phyloP scores from a whole-genome alignment of 2,888 invertebrate species.

The Calliopum simillimum region DNA sequence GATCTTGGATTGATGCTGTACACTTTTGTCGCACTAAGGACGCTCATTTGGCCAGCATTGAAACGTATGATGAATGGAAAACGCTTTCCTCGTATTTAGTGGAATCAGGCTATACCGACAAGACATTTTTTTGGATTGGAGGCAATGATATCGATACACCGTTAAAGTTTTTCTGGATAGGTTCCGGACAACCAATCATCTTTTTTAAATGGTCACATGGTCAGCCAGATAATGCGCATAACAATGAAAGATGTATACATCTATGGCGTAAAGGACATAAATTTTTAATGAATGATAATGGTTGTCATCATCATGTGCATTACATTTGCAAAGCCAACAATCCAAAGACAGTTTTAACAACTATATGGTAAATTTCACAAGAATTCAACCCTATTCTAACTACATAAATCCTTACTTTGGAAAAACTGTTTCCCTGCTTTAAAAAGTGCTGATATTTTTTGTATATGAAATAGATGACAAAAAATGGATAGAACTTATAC shows the following conservation, averaged over 20 bases:
- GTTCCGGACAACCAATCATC: slow-evolving; percentile 53
- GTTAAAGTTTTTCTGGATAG: slow-evolving; percentile 56
- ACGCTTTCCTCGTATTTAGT: slow-evolving; percentile 2
- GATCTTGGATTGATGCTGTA: slow-evolving; percentile 9
- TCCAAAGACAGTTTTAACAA: not conserved
- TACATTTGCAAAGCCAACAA: slow-evolving; percentile 20
- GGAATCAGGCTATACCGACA: not conserved
- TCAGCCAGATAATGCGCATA: slow-evolving; percentile 49
- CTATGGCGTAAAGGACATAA: slow-evolving; percentile 1
- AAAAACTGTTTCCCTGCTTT: too few species aligned
- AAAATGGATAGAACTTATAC: too few species aligned
- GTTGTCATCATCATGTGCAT: not conserved
- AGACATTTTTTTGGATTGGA: slow-evolving; percentile 1
- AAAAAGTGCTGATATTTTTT: too few species aligned
- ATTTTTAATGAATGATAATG: slow-evolving; percentile 20
- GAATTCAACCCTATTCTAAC: too few species aligned
- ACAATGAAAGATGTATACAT: slow-evolving; percentile 22
- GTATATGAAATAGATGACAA: too few species aligned
- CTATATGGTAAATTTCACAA: slow-evolving; percentile 20
- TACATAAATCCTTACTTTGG: too few species aligned
- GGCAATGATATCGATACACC: slow-evolving; percentile 56
- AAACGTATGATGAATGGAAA: not conserved
- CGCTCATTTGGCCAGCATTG: too few species aligned
- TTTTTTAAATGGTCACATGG: slow-evolving; percentile 53
- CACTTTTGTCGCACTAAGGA: too few species aligned